phyloP scores from a whole-genome alignment of 35 echinoderm and acorn worm species.

The Ophiothrix spiculata region DNA sequence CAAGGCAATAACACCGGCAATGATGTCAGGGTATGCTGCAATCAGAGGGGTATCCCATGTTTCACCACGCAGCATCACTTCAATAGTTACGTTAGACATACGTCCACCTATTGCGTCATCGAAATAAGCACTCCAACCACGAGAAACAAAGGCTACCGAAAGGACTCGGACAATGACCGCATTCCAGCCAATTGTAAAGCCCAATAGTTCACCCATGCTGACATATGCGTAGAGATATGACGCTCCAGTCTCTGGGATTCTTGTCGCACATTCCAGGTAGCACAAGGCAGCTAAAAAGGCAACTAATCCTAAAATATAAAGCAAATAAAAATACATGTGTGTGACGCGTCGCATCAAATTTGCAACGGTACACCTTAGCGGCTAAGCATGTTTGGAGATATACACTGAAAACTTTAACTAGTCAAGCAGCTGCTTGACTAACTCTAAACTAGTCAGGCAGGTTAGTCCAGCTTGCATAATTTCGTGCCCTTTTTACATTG shows the following conservation, averaged over 20 bases:
- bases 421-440: too few species aligned
- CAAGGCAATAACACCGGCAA: slow-evolving; percentile 37
- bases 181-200: slow-evolving; percentile 78
- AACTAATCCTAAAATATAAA: slow-evolving; percentile 38
- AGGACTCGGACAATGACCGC: slow-evolving; percentile 52
- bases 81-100: slow-evolving; percentile 52
- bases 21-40: slow-evolving; percentile 55
- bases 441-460: too few species aligned
- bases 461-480: too few species aligned
- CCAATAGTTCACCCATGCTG: slow-evolving; percentile 61
- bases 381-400: too few species aligned
- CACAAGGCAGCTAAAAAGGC: slow-evolving; percentile 62
- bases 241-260: slow-evolving; percentile 56
- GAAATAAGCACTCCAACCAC: slow-evolving; percentile 77
- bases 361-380: too few species aligned
- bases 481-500: too few species aligned
- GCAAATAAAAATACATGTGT: not conserved
- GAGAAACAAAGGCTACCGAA: slow-evolving; percentile 33
- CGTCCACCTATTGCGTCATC: slow-evolving; percentile 51
- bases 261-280: slow-evolving; percentile 63
- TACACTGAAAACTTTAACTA: too few species aligned
- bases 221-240: slow-evolving; percentile 75
- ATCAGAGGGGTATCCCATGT: slow-evolving; percentile 48
- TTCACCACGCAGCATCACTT: slow-evolving; percentile 41
- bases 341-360: too few species aligned